Percentiles rank a stretch among this genome's conserved stretches.
phyloP scores from a whole-genome alignment of 2,113 vertebrate genomes.

The Amphiprion ocellaris region DNA sequence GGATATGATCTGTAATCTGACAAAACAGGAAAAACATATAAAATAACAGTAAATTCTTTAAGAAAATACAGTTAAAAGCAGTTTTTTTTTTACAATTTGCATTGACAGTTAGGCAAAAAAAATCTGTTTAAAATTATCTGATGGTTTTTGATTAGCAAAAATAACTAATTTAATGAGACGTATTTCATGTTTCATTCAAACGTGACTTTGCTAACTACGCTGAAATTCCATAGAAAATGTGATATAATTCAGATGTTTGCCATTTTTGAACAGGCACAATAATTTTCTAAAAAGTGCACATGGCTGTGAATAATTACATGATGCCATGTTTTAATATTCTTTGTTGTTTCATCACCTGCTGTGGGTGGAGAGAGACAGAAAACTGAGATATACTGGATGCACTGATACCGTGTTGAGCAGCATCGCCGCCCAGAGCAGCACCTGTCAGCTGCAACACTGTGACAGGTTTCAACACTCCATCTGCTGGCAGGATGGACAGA shows the following conservation, averaged over 20 bases:
- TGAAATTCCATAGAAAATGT: no score
- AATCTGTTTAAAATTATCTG: no score
- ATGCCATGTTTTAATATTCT: background rate
- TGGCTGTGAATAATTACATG: background rate
- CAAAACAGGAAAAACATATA: no score
- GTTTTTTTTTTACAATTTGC: no score
- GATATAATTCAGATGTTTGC: background rate
- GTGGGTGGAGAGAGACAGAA: background rate
- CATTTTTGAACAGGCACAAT: background rate
- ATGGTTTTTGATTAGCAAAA: no score
- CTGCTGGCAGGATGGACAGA: constrained; percentile 24
- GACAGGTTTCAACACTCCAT: constrained; percentile 26
- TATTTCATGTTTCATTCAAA: no score
- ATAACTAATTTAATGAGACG: no score
- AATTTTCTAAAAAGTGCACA: background rate
- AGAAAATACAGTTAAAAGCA: no score
- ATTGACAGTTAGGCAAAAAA: no score
- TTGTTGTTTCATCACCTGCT: constrained; percentile 25
- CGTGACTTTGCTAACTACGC: no score
- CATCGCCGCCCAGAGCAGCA: constrained; percentile 28
- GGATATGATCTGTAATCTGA: no score
- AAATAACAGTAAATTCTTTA: no score
- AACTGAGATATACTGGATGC: constrained; percentile 7
- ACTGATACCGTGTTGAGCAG: constrained; percentile 20
- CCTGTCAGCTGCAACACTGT: constrained; percentile 39